phyloP scores from a whole-genome alignment of 2,888 invertebrate genomes.

The Taphrorychus bicolor region DNA sequence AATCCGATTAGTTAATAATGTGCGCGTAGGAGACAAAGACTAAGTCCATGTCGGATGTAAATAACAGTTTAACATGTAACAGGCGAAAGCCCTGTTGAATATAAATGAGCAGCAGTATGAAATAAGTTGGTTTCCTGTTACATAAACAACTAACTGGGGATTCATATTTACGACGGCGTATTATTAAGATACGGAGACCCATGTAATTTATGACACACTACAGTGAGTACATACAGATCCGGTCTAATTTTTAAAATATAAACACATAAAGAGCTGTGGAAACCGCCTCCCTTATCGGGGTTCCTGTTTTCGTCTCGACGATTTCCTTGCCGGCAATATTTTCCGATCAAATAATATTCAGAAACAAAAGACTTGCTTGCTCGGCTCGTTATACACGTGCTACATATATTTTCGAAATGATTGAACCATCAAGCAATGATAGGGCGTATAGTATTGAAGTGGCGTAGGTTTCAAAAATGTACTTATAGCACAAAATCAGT shows the following conservation, averaged over 20 bases:
- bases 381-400: background rate
- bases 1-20: no score
- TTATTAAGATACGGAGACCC: background rate
- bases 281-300: background rate
- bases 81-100: constrained; percentile 4
- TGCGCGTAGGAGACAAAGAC: background rate
- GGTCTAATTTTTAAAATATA: background rate
- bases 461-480: no score
- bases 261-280: background rate
- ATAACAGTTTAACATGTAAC: background rate
- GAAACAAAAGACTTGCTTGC: background rate
- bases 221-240: background rate
- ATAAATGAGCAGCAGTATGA: background rate
- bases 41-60: background rate
- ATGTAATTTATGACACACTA: background rate
- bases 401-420: background rate
- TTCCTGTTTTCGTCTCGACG: background rate
- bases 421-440: background rate
- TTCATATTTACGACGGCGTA: no score
- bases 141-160: background rate
- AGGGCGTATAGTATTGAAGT: background rate
- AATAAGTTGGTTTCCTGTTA: constrained; percentile 3
- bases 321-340: background rate
- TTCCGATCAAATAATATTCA: background rate
- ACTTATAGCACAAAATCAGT: no score